These are phyloP conservation scores for Bombus superbus DNA, from an alignment of 1,140 invertebrate genomes.

Conservation along the genomic window DNA sequence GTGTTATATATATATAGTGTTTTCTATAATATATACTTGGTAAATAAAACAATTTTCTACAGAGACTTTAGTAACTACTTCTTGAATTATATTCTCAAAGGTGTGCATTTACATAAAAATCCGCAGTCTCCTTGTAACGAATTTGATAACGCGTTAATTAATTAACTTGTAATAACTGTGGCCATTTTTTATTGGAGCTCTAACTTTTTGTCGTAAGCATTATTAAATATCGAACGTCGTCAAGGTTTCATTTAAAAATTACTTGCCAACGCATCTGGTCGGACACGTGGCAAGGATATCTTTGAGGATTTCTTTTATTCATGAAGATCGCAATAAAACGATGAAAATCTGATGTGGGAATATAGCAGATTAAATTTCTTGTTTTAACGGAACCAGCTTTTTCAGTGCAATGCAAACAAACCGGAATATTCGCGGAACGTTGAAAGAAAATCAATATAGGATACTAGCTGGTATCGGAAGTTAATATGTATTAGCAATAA, in stretches of 20 bases:
- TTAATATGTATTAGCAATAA: neutral
- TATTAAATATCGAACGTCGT: neutral
- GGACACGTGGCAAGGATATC: neutral
- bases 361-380: neutral
- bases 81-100: too few species aligned
- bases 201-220: neutral
- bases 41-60: too few species aligned
- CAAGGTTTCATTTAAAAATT: neutral
- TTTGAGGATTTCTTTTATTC: neutral
- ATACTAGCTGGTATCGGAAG: neutral
- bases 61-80: too few species aligned
- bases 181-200: neutral
- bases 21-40: too few species aligned
- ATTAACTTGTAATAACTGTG: slow-evolving; percentile 1
- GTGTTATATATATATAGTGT: too few species aligned
- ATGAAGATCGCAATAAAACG: slow-evolving; percentile 2
- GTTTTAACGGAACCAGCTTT: neutral
- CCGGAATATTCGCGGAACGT: neutral
- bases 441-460: slow-evolving; percentile 18
- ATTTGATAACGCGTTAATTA: neutral
- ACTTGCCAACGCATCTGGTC: neutral
- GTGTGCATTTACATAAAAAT: too few species aligned
- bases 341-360: neutral
- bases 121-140: too few species aligned
- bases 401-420: neutral